phyloP scores from a whole-genome alignment of 2,797 vertebrate genomes.

The Urophycis tenuis region DNA sequence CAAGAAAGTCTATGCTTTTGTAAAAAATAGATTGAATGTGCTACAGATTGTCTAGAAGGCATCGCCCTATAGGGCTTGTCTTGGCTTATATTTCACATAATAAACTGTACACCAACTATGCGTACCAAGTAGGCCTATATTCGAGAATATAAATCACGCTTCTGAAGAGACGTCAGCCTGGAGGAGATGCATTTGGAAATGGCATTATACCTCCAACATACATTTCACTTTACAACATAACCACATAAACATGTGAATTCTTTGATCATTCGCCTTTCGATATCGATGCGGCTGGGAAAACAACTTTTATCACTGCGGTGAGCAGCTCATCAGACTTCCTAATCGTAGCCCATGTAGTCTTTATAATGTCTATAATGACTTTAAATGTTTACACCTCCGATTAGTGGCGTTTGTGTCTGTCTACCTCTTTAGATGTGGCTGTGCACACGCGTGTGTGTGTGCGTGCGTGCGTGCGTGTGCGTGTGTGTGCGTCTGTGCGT shows the following conservation, averaged over 20 bases:
- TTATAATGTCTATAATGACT: neutral
- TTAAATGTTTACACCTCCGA: constrained; percentile 5
- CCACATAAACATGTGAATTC: neutral
- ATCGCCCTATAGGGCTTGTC: neutral
- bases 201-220: neutral
- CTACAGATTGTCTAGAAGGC: neutral
- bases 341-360: neutral
- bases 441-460: neutral
- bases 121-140: neutral
- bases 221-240: neutral
- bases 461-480: neutral
- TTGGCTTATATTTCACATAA: neutral
- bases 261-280: neutral
- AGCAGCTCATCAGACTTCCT: neutral
- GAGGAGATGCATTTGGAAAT: neutral
- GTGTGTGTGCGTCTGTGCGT: neutral
- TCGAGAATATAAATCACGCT: neutral
- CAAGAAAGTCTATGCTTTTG: neutral
- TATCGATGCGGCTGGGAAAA: neutral
- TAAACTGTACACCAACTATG: neutral
- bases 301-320: neutral
- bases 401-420: constrained; percentile 6
- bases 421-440: neutral
- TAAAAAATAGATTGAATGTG: neutral
- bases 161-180: neutral